Evolutionary conservation across 23 tunicate species (phyloP).

Genomic region (Styela clava): DNA sequence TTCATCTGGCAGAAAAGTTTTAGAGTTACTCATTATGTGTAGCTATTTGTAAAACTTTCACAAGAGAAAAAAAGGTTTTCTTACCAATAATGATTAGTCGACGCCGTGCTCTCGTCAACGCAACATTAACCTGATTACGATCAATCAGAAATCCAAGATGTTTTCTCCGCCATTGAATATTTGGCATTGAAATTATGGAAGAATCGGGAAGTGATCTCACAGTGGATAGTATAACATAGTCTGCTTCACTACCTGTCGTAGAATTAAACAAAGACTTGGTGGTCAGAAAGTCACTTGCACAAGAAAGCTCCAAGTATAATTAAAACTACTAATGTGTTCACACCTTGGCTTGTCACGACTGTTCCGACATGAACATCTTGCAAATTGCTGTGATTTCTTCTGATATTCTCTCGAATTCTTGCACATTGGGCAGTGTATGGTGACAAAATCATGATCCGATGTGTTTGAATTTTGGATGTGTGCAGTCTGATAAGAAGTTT

Average conservation of each 20-base stretch:
- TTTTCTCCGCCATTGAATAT: constrained; percentile 51
- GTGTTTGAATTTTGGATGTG: constrained; percentile 9
- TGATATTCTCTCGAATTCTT: constrained; percentile 32
- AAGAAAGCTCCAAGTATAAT: too few relatives aligned
- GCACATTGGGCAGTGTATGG: constrained; percentile 73
- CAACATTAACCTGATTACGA: constrained; percentile 68
- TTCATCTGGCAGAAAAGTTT: too few relatives aligned
- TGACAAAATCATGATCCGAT: constrained; percentile 56
- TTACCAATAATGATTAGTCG: constrained; percentile 72
- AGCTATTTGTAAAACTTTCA: too few relatives aligned
- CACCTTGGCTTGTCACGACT: constrained; percentile 87
- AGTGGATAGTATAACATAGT: constrained; percentile 57
- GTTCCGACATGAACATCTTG: constrained; percentile 67
- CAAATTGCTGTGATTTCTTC: constrained; percentile 13
- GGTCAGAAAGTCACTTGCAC: too few relatives aligned
- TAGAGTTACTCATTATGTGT: too few relatives aligned
- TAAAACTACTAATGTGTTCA: too few relatives aligned
- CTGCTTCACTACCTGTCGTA: constrained; percentile 63
- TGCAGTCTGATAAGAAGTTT: constrained; percentile 18
- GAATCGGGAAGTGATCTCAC: constrained; percentile 51
- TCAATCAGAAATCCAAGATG: constrained; percentile 70
- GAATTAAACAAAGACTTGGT: too few relatives aligned
- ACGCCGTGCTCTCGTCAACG: constrained; percentile 51
- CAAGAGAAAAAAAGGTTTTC: too few relatives aligned
- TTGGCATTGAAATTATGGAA: constrained; percentile 32